These are phyloP conservation scores for Mongoloraphidia duomilia DNA, from an alignment of 2,888 invertebrate genomes.

Conservation along the genomic window DNA sequence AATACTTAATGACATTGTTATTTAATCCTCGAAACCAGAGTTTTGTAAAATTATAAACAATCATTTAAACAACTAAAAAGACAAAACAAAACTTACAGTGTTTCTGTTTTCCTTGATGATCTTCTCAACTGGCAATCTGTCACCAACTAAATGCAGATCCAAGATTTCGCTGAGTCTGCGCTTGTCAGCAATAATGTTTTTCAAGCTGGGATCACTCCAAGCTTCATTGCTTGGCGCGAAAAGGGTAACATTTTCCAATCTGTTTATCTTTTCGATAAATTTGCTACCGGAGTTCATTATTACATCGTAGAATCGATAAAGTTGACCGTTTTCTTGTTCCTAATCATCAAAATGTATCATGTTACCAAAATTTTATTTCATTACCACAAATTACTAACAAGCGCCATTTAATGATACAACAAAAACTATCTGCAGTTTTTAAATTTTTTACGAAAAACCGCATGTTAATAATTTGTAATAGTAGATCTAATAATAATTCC, in stretches of 20 bases:
- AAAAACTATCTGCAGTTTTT: no score
- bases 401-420: no score
- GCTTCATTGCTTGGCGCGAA: slow-evolving; percentile 86
- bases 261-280: slow-evolving; percentile 55
- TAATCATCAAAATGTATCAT: slow-evolving; percentile 18
- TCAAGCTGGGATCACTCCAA: slow-evolving; percentile 60
- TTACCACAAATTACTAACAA: no score
- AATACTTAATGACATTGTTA: no score
- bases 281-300: slow-evolving; percentile 64
- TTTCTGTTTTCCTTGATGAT: slow-evolving; percentile 57
- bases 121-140: slow-evolving; percentile 58
- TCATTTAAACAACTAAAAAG: no score
- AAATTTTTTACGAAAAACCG: no score
- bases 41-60: no score
- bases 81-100: slow-evolving; percentile 36
- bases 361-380: no score
- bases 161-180: slow-evolving; percentile 61
- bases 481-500: no score
- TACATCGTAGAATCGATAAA: slow-evolving; percentile 69
- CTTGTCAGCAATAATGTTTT: slow-evolving; percentile 52
- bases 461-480: no score
- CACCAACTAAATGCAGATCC: slow-evolving; percentile 67
- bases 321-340: slow-evolving; percentile 59
- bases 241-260: slow-evolving; percentile 61
- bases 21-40: no score